A percentile compares a stretch with the other conserved stretches of the same genome.
Conservation (phyloP, 2,113 vertebrate genomes). For the Mobula birostris region DNA sequence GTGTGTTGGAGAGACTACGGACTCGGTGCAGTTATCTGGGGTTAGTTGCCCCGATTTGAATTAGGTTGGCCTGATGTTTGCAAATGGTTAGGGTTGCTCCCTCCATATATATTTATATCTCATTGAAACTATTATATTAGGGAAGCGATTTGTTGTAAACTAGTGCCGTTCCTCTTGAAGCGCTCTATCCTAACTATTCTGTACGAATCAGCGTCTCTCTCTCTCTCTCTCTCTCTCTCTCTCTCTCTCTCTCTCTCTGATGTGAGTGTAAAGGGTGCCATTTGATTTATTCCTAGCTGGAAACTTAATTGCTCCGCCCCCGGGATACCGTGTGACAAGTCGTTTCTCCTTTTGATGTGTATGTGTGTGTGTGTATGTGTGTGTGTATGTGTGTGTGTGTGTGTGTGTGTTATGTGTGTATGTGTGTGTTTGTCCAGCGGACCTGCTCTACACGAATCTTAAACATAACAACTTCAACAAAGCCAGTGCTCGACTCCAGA, state of each 20-base stretch:
- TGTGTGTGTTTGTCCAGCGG: conserved; percentile 31
- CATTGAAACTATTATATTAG: background rate
- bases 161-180: background rate
- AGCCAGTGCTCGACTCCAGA: background rate
- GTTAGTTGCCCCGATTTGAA: background rate
- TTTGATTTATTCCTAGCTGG: conserved; percentile 35
- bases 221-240: background rate
- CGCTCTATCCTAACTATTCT: background rate
- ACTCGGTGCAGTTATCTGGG: background rate
- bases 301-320: conserved; percentile 38
- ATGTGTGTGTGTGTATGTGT: conserved; percentile 34
- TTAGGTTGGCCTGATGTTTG: background rate
- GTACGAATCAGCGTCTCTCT: background rate
- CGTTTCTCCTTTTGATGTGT: conserved; percentile 37
- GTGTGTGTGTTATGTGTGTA: background rate
- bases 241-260: background rate
- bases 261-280: conserved; percentile 26
- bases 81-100: background rate
- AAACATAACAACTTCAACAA: conserved; percentile 22
- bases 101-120: background rate
- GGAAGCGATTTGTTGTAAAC: conserved; percentile 17
- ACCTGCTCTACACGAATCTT: background rate
- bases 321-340: conserved; percentile 37
- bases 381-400: background rate
- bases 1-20: too few species aligned